Percentiles rank a stretch among this genome's conserved stretches.
phyloP scores from a whole-genome alignment of 1,140 invertebrate species.

The Drosophila hydei region DNA sequence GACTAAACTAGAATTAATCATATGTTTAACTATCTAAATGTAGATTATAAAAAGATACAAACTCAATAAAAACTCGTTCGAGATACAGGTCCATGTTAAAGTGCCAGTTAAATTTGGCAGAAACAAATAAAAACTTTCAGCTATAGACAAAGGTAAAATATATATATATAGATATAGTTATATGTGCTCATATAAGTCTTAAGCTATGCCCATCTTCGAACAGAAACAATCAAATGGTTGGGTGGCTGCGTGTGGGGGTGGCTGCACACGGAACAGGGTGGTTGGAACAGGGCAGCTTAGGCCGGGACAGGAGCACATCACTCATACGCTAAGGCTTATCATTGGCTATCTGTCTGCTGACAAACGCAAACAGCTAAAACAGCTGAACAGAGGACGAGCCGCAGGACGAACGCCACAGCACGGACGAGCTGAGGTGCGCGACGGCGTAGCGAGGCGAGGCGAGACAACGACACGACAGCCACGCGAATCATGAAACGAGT shows the following conservation, averaged over 20 bases:
- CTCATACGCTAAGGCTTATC: slow-evolving; percentile 60
- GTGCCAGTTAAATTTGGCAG: background rate
- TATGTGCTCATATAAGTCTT: too few relatives aligned
- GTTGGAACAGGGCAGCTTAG: slow-evolving; percentile 3
- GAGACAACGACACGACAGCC: slow-evolving; percentile 10
- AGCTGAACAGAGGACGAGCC: slow-evolving; percentile 11
- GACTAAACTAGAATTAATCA: too few relatives aligned
- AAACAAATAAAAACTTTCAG: background rate
- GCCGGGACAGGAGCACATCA: slow-evolving; percentile 39
- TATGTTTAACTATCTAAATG: too few relatives aligned
- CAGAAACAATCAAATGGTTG: slow-evolving; percentile 10
- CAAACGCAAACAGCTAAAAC: slow-evolving; percentile 47
- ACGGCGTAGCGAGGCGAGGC: slow-evolving; percentile 23
- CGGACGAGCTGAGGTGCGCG: slow-evolving; percentile 11
- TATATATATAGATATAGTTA: too few relatives aligned
- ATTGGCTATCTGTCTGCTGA: slow-evolving; percentile 63
- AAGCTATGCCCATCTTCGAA: background rate
- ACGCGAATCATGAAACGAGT: slow-evolving; percentile 33
- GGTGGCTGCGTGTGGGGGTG: slow-evolving; percentile 8
- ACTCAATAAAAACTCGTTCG: too few relatives aligned
- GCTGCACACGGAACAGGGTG: slow-evolving; percentile 9
- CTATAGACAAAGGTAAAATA: too few relatives aligned
- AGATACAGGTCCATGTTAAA: too few relatives aligned
- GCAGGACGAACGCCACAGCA: slow-evolving; percentile 3
- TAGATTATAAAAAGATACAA: too few relatives aligned